Base-by-base conservation (phyloP, 2,113 vertebrate genomes). In the Alosa alosa region DNA sequence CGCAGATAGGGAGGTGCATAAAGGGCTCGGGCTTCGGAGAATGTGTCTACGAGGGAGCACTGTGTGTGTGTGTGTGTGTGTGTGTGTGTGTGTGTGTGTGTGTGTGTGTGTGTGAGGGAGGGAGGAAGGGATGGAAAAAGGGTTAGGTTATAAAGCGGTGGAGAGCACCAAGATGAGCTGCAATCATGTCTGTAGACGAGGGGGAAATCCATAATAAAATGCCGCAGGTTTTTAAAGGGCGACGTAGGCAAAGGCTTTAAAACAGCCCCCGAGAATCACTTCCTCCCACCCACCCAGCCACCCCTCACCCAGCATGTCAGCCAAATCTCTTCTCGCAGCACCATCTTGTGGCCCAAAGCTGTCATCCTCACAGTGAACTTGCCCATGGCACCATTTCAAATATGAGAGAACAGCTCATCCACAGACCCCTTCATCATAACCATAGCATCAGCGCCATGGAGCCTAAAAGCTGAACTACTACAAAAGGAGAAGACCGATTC, bases 311-410 rank as follows among this genome's bases (percentile, higher is more conserved):
- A 46, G n/a, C 84, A 89, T 85, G 84, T 85, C 25, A 88, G 87
- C 86, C 90, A 95, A 94, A 92, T 90, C 89, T 91, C 94, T 90
- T 93, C 93, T 94, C 93, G 86, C 81, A 92, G 94, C 94, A 92
- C 95, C 95, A 95, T 94, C 95, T 94, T 94, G 94, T 96, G 95
- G 95, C 83, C 52, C 49, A 83, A 82, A 52, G 82, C 50, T 45
- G 78, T 82, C 85, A 86, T 41, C 68, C 46, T 84, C 57, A 45
- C 75, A 50, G 39, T 72, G 64, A 72, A 72, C 64, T 72, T 72
- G 64, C 64, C 36, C 64, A 31, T 72, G 64, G 64, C 64, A 31
- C 64, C 31, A 31, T 36, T 72, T 31, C 25, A 72, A 72, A 72
- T 72, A 72, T 72, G n/a, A 72, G 13, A 31, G 64, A 72, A 72